phyloP scores from a whole-genome alignment of 2,113 vertebrate species.

The Pygoscelis adeliae region DNA sequence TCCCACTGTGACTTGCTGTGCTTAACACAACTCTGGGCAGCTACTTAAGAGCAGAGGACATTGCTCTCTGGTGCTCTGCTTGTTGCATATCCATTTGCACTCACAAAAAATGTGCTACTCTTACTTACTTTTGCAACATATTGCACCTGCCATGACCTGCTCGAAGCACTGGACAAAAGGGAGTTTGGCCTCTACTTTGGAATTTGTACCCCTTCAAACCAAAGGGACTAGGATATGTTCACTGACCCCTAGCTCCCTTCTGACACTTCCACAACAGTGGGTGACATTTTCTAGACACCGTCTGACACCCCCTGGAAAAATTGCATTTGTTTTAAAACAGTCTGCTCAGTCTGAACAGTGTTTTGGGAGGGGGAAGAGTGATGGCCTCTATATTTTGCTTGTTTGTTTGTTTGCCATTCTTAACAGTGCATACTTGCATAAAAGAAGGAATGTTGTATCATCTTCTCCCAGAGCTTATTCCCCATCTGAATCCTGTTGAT shows the following conservation, averaged over 20 bases:
- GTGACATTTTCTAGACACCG: neutral
- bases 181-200: neutral
- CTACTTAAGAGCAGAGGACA: neutral
- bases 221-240: neutral
- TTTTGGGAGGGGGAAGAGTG: neutral
- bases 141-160: neutral
- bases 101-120: neutral
- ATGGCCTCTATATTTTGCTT: neutral
- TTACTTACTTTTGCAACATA: neutral
- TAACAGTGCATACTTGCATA: slow-evolving; percentile 37
- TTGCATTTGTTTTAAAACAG: neutral
- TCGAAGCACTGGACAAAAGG: neutral
- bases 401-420: slow-evolving; percentile 31
- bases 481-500: slow-evolving; percentile 38
- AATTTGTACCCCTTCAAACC: neutral
- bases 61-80: neutral
- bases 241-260: neutral
- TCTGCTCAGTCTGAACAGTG: neutral
- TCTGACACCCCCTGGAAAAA: neutral
- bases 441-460: slow-evolving; percentile 14
- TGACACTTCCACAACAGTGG: neutral
- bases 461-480: slow-evolving; percentile 36
- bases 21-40: neutral
- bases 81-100: neutral
- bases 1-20: neutral